Evolutionary conservation across 2,113 vertebrate species (phyloP), one percentile per base, ranked within the genome.

Genomic region (Solea solea): DNA sequence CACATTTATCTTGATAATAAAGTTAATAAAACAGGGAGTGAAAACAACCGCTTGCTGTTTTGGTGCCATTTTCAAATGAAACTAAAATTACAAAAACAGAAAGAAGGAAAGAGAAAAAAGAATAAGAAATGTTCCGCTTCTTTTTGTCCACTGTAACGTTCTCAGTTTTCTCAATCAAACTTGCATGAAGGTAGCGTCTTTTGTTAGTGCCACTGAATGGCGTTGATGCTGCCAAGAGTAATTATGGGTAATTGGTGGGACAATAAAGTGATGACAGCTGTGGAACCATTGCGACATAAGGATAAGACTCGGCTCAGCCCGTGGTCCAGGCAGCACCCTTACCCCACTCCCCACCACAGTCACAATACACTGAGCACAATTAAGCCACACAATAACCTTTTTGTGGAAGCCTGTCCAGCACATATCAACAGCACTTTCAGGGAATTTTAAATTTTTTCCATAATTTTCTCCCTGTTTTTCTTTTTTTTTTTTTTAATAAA

Each of bases 191-290:
- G 67, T 86, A 88, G 77, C 69, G n/a, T 78, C 90, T 67, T 91
- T 90, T 91, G 87, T 91, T 67, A 74, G 48, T 3, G 9, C 67
- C 65, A 55, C 76, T 89, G 86, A 90, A 89, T 89, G 80, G 72
- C 64, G 27, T 81, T 78, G 56, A 80, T 16, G 59, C 85, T 92
- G 89, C 90, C 89, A 92, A 81, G 83, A 78, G 91, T 91, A 91
- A 93, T 93, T 93, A 93, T 53, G 80, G 80, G 87, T 93, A 93
- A 93, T 92, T 88, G 89, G 83, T 49, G 71, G 87, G 84, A 93
- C 91, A 93, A 93, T 91, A 74, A 91, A 83, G 89, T 34, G 91
- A 90, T 91, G 93, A 93, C 91, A 93, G 88, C 89, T 85, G 85
- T 83, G 82, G 80, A 87, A 70, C 80, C 66, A 52, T 76, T 73